These are phyloP conservation scores for Agrotis segetum DNA, from an alignment of 2,888 invertebrate species.

Conservation along the genomic window DNA sequence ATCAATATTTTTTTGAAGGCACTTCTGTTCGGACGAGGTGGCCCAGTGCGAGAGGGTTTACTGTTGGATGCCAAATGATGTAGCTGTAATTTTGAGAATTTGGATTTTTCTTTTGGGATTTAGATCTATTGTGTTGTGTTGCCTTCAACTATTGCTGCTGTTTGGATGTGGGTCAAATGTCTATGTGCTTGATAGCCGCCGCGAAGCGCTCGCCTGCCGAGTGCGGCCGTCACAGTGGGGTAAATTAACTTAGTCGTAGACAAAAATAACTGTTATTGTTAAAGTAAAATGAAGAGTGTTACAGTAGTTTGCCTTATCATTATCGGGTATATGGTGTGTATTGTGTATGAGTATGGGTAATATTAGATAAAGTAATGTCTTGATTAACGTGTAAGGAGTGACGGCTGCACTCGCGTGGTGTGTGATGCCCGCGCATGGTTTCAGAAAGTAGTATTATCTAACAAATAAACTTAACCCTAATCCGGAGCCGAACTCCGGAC, in stretches of 20 bases:
- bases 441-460: slow-evolving; percentile 87
- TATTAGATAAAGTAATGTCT: slow-evolving; percentile 58
- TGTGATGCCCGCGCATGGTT: slow-evolving; percentile 79
- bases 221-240: slow-evolving; percentile 71
- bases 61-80: slow-evolving; percentile 76
- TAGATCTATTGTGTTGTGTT: slow-evolving; percentile 88
- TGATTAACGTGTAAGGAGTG: slow-evolving; percentile 51
- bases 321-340: slow-evolving; percentile 64
- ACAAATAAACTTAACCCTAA: slow-evolving; percentile 89
- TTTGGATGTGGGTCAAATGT: slow-evolving; percentile 92
- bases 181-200: slow-evolving; percentile 94
- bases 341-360: slow-evolving; percentile 59
- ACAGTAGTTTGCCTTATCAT: slow-evolving; percentile 64
- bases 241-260: slow-evolving; percentile 64
- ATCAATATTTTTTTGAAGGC: slow-evolving; percentile 96
- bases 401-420: slow-evolving; percentile 76
- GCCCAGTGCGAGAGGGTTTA: slow-evolving; percentile 94
- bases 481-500: slow-evolving; percentile 80
- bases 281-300: slow-evolving; percentile 46
- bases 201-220: slow-evolving; percentile 81
- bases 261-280: slow-evolving; percentile 39
- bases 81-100: slow-evolving; percentile 70
- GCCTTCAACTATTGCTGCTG: slow-evolving; percentile 96
- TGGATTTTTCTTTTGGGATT: slow-evolving; percentile 68
- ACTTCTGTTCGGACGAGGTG: slow-evolving; percentile 98